Conservation (phyloP, 2,888 invertebrate genomes). For the Cremastinae sp. region DNA sequence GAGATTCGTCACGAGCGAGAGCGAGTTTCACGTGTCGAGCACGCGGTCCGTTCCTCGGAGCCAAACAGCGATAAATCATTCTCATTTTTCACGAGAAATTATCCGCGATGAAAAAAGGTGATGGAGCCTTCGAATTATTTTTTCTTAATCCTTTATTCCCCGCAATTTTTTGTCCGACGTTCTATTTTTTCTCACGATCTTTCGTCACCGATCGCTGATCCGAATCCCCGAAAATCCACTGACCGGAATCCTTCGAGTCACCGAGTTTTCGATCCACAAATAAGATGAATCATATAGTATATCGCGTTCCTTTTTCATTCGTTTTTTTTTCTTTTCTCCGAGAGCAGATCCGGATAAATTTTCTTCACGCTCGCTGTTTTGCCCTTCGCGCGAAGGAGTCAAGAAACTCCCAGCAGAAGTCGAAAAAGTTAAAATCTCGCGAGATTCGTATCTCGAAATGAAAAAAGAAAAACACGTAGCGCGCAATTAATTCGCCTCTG, state of each 20-base stretch:
- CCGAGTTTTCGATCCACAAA: no score
- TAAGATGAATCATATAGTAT: no score
- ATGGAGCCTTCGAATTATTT: not conserved
- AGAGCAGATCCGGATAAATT: not conserved
- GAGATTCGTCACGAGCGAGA: conserved; percentile 53
- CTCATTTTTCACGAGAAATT: conserved; percentile 1
- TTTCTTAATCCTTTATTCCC: no score
- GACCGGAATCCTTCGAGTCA: no score
- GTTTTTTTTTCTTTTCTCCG: no score
- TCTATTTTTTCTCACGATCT: no score
- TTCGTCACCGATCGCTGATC: no score
- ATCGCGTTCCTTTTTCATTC: no score
- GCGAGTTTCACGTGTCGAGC: conserved; percentile 30
- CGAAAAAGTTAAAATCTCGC: conserved; percentile 16
- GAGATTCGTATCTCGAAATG: conserved; percentile 42
- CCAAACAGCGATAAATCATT: conserved; percentile 1
- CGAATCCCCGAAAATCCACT: no score
- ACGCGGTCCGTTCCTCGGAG: conserved; percentile 32
- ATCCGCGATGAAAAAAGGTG: not conserved
- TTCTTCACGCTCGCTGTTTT: not conserved
- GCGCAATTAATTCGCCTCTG: conserved; percentile 39
- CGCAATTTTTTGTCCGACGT: no score
- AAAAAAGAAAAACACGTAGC: no score
- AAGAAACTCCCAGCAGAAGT: conserved; percentile 7
- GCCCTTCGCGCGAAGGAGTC: not conserved